Evolutionary conservation across 2,797 vertebrate genomes (phyloP), one percentile per base, ranked within the genome.

Genomic region (Meriones psammophilus): DNA sequence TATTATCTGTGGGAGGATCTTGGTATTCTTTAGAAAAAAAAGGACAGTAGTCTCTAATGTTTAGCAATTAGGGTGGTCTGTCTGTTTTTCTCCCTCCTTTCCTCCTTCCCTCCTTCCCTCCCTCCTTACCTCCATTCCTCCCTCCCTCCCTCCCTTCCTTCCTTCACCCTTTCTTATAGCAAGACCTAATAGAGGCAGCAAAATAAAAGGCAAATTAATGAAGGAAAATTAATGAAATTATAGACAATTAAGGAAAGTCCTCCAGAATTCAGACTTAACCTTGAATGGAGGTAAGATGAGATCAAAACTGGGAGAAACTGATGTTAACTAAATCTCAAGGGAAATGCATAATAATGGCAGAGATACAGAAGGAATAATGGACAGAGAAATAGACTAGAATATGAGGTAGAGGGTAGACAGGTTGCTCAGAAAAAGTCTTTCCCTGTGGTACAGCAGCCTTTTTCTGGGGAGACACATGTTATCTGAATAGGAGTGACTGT

Each of bases 191-290:
- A 18, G 71, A 86, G 46, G 33, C 30, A 91, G 20, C 92, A 66
- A 88, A 76, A 85, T 62, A 89, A 80, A 88, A 81, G 46, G 54
- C 66, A 93, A 91, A 79, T 15, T 24, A 88, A 84, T 46, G 83
- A 56, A 56, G 56, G 56, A 56, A 60, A 69, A 62, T 81, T 66
- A 9, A 17, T 73, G 20, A 54, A 69, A 68, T 81, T 73, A 13
- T 54, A 30, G 24, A 85, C 62, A 30, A 85, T 77, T 73, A 93
- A 95, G 76, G 86, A 96, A 50, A 42, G 30, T 94, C 22, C 60
- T 94, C 14, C 46, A 42, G 13, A 69, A 64, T 30, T 79, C 46
- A 56, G 0, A 66, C 58, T 73, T 76, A 94, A 9, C n/a, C 58
- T 74, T 94, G 15, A 69, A 30, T 79, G 77, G 26, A 89, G 30